These are phyloP conservation scores for Oryzias celebensis DNA, from an alignment of 2,113 vertebrate genomes.

Conservation along the genomic window DNA sequence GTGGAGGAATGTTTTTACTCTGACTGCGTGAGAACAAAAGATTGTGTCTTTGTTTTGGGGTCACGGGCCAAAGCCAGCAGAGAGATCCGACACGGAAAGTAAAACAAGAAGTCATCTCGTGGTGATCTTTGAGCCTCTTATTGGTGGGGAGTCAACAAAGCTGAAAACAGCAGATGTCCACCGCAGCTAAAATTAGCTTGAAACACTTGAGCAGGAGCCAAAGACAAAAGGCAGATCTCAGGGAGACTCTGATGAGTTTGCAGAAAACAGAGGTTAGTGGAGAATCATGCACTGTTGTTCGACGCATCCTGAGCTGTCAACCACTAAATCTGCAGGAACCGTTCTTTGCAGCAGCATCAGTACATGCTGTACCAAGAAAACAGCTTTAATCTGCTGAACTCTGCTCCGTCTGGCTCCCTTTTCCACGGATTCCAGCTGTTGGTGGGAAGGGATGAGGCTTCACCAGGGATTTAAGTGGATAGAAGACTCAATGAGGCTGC, in stretches of 20 bases:
- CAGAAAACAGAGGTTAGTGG: not conserved
- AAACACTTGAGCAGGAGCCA: conserved; percentile 35
- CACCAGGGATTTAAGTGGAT: no score
- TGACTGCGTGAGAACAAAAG: conserved; percentile 5
- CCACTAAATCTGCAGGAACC: no score
- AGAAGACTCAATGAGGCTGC: no score
- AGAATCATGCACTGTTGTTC: no score
- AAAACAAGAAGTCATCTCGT: conserved; percentile 37
- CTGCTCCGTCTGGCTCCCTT: no score
- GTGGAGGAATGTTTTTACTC: not conserved
- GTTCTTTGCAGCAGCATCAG: no score
- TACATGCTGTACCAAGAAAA: no score
- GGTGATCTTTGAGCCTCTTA: conserved; percentile 30
- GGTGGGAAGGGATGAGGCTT: no score
- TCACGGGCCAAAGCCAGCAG: conserved; percentile 10
- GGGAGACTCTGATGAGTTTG: conserved; percentile 39
- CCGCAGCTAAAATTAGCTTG: conserved; percentile 68
- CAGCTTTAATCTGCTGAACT: no score
- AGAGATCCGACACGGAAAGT: conserved; percentile 16
- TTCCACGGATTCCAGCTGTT: no score
- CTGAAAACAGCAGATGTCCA: conserved; percentile 68
- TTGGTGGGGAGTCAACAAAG: conserved; percentile 18
- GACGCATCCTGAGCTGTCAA: no score
- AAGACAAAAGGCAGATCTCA: conserved; percentile 24
- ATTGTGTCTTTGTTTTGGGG: no score